These are phyloP conservation scores for Garra rufa DNA, from an alignment of 2,113 vertebrate species.

Conservation along the genomic window DNA sequence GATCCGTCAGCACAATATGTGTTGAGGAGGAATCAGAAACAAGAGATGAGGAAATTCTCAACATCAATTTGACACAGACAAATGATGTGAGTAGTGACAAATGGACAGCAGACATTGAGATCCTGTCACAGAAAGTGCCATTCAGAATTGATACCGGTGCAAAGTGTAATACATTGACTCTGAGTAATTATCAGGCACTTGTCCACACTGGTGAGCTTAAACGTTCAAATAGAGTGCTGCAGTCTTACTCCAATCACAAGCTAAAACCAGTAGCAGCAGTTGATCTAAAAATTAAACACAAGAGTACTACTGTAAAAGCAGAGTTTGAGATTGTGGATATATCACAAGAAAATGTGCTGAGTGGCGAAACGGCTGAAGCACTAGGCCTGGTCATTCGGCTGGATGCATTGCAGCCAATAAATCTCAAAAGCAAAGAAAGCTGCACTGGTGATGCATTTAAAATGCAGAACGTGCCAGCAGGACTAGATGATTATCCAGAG, in stretches of 20 bases:
- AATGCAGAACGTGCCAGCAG: slow-evolving; percentile 23
- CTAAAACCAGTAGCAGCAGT: slow-evolving; percentile 18
- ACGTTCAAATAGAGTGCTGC: neutral
- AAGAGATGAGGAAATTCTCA: slow-evolving; percentile 23
- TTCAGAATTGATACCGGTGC: slow-evolving; percentile 43
- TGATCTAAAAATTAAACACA: neutral
- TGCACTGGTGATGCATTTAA: neutral
- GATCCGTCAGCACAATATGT: neutral
- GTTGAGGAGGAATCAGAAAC: neutral
- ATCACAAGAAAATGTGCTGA: slow-evolving; percentile 44
- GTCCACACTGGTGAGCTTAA: slow-evolving; percentile 35
- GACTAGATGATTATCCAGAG: slow-evolving; percentile 39
- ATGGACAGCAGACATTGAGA: slow-evolving; percentile 1
- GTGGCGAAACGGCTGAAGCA: slow-evolving; percentile 26
- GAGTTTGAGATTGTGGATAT: slow-evolving; percentile 13
- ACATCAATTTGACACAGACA: slow-evolving; percentile 20
- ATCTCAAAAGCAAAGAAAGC: neutral
- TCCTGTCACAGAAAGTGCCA: slow-evolving; percentile 26
- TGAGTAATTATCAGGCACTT: slow-evolving; percentile 11
- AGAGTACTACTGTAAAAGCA: neutral
- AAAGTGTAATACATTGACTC: slow-evolving; percentile 35
- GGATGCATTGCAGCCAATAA: neutral
- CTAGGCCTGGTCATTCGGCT: slow-evolving; percentile 22
- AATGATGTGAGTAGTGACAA: slow-evolving; percentile 28
- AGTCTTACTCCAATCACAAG: slow-evolving; percentile 26